Evolutionary conservation across 2,797 vertebrate genomes (phyloP).

Genomic region (Discoglossus pictus): DNA sequence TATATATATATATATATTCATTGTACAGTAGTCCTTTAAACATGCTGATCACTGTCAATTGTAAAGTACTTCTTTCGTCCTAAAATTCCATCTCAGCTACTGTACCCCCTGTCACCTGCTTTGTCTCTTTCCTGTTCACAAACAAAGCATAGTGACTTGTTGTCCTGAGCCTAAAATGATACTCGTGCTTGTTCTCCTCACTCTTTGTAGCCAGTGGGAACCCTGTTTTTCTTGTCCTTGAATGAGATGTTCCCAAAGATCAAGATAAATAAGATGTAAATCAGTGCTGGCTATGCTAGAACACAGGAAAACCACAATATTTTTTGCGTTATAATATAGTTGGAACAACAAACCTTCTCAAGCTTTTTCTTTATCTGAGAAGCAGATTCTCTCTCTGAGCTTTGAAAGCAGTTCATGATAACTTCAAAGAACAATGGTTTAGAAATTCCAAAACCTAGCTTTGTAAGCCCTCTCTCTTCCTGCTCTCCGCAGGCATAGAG

Average conservation of each 20-base stretch:
- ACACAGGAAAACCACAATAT: slow-evolving; percentile 64
- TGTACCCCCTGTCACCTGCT: slow-evolving; percentile 14
- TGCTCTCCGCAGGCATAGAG: slow-evolving; percentile 53
- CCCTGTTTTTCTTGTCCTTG: slow-evolving; percentile 52
- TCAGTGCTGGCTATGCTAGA: slow-evolving; percentile 49
- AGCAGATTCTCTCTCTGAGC: slow-evolving; percentile 56
- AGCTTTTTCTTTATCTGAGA: slow-evolving; percentile 47
- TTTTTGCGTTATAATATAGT: slow-evolving; percentile 60
- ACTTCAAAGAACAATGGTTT: slow-evolving; percentile 62
- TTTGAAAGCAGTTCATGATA: slow-evolving; percentile 51
- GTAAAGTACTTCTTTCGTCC: slow-evolving; percentile 6
- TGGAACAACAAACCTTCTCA: slow-evolving; percentile 60
- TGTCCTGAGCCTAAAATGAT: slow-evolving; percentile 30
- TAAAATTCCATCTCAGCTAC: slow-evolving; percentile 40
- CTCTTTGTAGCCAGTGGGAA: slow-evolving; percentile 57
- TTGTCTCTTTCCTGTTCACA: slow-evolving; percentile 32
- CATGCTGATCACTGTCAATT: slow-evolving; percentile 11
- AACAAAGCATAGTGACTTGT: slow-evolving; percentile 33
- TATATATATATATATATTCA: too few species aligned
- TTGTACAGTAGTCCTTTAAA: too few species aligned
- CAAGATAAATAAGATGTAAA: slow-evolving; percentile 58
- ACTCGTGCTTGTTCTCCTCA: slow-evolving; percentile 32
- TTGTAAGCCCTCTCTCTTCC: slow-evolving; percentile 56
- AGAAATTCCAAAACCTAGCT: slow-evolving; percentile 54
- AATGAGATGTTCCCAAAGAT: slow-evolving; percentile 48